These are phyloP conservation scores for Aporophyla lueneburgensis DNA, from an alignment of 2,888 invertebrate species.

Conservation along the genomic window DNA sequence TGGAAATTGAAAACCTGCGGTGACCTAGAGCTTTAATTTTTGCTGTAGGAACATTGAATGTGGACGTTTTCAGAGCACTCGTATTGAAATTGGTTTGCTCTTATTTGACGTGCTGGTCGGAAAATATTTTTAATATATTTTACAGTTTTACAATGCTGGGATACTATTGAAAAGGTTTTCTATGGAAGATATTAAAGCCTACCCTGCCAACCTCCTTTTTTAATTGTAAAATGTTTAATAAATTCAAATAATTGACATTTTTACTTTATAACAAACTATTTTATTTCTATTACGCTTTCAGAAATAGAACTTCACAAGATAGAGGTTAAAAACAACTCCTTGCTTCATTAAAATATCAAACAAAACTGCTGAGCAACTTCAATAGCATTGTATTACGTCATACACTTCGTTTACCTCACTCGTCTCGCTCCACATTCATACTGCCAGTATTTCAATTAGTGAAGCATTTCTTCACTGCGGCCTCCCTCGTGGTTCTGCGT, in stretches of 20 bases:
- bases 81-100: background rate
- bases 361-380: background rate
- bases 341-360: conserved; percentile 5
- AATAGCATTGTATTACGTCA: too few species aligned
- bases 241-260: background rate
- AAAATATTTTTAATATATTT: background rate
- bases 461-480: too few species aligned
- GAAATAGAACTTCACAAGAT: background rate
- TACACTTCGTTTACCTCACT: too few species aligned
- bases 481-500: too few species aligned
- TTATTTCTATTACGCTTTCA: background rate
- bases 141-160: background rate
- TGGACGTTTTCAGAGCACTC: background rate
- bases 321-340: background rate
- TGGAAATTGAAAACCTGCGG: conserved; percentile 51
- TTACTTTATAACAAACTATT: background rate
- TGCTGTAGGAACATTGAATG: background rate
- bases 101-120: background rate
- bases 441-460: too few species aligned
- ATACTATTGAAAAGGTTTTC: too few species aligned
- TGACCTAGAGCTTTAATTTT: conserved; percentile 17
- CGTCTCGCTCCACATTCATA: too few species aligned
- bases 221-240: background rate
- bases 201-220: background rate
- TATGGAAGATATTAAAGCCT: background rate